Evolutionary conservation across 2,888 invertebrate genomes (phyloP), one percentile per base, ranked within the genome.

Genomic region (Metalampra italica): DNA sequence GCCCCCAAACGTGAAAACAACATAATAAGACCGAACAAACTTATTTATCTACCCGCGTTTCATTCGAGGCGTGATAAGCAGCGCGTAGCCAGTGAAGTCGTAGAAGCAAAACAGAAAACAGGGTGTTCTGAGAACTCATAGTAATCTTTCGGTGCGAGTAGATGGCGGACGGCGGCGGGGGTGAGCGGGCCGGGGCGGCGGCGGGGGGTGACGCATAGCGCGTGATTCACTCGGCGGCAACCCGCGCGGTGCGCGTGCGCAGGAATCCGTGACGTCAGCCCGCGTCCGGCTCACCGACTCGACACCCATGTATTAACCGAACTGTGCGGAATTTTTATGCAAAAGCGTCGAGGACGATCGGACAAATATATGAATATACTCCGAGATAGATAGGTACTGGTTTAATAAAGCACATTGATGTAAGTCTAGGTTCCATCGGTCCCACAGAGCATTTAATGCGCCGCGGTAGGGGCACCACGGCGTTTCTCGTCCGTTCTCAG

Each of bases 251-350:
- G 77, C 77, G 76, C 76, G 76, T 68, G 71, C 75, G 70, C 75
- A 79, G 60, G 78, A 75, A 78, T 79, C 73, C 66, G 63, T 87
- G 87, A 87, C 87, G 85, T 87, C 84, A 85, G 60, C 71, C 53
- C 60, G 67, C 75, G 79, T 84, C 84, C 84, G 84, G 83, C 61
- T 60, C 74, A 80, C 74, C 65, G 61, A 59, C 57, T 50, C 22
- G 64, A n/a, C 36, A 11, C 55, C 60, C n/a, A n/a, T n/a, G n/a
- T 75, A 79, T 74, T 64, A 61, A 60, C 57, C 50, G 64, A 55
- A 49, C 50, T 45, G 44, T 40, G 43, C 56, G 57, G 47, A 55
- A 57, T 55, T 50, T 52, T 58, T 42, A 29, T n/a, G 29, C 29
- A 42, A 29, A 36, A 22, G 22, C 22, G 22, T 22, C 5, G 22